phyloP scores from a whole-genome alignment of 2,888 invertebrate species.

The Drosophila paracracens region DNA sequence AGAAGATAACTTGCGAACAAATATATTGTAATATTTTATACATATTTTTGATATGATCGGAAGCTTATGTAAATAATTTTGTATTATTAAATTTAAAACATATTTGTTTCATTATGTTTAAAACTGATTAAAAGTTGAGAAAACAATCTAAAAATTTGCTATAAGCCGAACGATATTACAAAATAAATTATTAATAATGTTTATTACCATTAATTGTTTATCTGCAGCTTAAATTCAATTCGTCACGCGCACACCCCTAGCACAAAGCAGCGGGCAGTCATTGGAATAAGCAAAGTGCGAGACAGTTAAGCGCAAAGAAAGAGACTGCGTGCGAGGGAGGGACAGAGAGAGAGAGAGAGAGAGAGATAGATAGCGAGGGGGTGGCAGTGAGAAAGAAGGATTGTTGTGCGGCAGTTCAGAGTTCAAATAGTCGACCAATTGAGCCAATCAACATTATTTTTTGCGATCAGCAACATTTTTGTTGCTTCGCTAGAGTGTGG shows the following conservation, averaged over 20 bases:
- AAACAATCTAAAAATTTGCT: background rate
- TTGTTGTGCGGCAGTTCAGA: constrained; percentile 79
- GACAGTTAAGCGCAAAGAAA: constrained; percentile 12
- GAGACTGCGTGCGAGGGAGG: background rate
- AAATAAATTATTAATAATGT: background rate
- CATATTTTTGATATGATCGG: no score
- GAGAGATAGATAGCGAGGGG: constrained; percentile 25
- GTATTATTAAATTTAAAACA: background rate
- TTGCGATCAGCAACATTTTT: constrained; percentile 45
- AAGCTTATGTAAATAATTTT: no score
- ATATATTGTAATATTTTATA: no score
- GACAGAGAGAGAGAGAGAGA: constrained; percentile 12
- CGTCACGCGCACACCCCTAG: constrained; percentile 8
- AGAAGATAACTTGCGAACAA: background rate
- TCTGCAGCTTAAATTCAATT: background rate
- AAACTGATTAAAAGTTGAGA: background rate
- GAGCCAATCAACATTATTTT: constrained; percentile 84
- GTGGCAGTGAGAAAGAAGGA: constrained; percentile 28
- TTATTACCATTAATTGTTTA: background rate
- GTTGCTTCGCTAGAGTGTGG: background rate
- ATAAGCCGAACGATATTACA: background rate
- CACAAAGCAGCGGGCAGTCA: constrained; percentile 29
- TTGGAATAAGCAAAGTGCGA: constrained; percentile 42
- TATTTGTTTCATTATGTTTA: background rate
- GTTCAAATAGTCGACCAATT: constrained; percentile 85